These are phyloP conservation scores for Mugil cephalus DNA, from an alignment of 2,113 vertebrate genomes.

Conservation along the genomic window DNA sequence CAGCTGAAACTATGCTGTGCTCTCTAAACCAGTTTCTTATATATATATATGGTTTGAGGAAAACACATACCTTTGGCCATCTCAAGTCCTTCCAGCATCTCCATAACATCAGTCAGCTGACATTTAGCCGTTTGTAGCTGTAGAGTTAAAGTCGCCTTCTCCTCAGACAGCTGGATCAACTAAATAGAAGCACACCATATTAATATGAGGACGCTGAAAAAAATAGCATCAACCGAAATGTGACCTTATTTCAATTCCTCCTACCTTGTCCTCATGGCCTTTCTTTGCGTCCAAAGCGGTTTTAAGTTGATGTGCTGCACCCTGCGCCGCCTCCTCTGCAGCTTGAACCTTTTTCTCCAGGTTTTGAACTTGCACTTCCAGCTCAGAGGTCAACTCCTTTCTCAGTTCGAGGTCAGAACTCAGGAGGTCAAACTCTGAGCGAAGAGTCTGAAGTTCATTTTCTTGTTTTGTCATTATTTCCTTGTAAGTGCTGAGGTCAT, in stretches of 20 bases:
- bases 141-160: slow-evolving; percentile 69
- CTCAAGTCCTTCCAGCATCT: slow-evolving; percentile 75
- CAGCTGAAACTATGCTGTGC: not conserved
- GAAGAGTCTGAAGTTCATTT: slow-evolving; percentile 70
- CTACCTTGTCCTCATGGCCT: slow-evolving; percentile 62
- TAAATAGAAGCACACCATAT: slow-evolving; percentile 37
- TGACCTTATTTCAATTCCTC: not conserved
- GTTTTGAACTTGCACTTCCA: slow-evolving; percentile 73
- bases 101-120: slow-evolving; percentile 71
- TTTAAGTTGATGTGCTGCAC: slow-evolving; percentile 68
- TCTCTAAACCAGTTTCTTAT: not conserved
- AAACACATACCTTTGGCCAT: slow-evolving; percentile 67
- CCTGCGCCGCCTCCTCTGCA: slow-evolving; percentile 74
- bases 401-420: slow-evolving; percentile 77
- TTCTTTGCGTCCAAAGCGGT: slow-evolving; percentile 67
- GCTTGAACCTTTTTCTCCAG: slow-evolving; percentile 69
- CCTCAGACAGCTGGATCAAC: slow-evolving; percentile 72
- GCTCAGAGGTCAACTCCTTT: slow-evolving; percentile 72
- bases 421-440: slow-evolving; percentile 71
- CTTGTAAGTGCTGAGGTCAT: slow-evolving; percentile 52
- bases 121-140: slow-evolving; percentile 74
- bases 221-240: not conserved
- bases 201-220: not conserved
- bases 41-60: not conserved
- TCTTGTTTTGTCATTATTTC: slow-evolving; percentile 58